A percentile compares a stretch with the other conserved stretches of the same genome.
Conservation (phyloP, 2,888 invertebrate genomes). For the Eupelmus urozonus region DNA sequence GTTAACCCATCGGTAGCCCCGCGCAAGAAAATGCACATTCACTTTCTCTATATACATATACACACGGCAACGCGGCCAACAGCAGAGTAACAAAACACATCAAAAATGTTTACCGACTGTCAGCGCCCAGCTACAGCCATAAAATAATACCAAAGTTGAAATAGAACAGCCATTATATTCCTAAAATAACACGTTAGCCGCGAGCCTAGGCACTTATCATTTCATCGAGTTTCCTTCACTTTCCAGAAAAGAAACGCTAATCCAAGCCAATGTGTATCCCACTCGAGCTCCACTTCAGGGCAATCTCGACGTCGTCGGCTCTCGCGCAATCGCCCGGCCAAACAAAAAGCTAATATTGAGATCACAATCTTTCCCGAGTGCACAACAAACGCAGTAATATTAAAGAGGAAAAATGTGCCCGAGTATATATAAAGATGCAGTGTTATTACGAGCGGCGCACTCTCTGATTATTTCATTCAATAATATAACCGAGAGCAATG, state of each 20-base stretch:
- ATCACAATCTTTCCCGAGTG: conserved; percentile 8
- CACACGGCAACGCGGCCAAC: no score
- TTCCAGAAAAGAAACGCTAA: conserved; percentile 41
- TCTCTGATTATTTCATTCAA: conserved; percentile 19
- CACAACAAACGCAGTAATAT: conserved; percentile 10
- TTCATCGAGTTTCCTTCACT: conserved; percentile 24
- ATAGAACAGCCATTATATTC: conserved; percentile 26
- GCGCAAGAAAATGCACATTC: not conserved
- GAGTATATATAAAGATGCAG: conserved; percentile 2
- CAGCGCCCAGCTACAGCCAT: not conserved
- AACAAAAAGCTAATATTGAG: conserved; percentile 27
- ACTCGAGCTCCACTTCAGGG: not conserved
- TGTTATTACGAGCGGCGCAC: not conserved
- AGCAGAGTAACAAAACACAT: not conserved
- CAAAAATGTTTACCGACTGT: conserved; percentile 33
- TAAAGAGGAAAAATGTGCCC: not conserved
- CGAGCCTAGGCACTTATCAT: conserved; percentile 14
- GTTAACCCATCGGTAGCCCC: not conserved
- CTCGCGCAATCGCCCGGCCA: not conserved
- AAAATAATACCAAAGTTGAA: conserved; percentile 34
- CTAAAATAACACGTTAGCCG: conserved; percentile 28
- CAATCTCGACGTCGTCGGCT: conserved; percentile 24
- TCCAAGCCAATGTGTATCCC: not conserved
- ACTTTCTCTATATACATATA: conserved; percentile 13
- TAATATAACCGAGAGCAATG: not conserved